These are phyloP conservation scores for Salvelinus fontinalis DNA, from an alignment of 2,113 vertebrate genomes.

Conservation along the genomic window DNA sequence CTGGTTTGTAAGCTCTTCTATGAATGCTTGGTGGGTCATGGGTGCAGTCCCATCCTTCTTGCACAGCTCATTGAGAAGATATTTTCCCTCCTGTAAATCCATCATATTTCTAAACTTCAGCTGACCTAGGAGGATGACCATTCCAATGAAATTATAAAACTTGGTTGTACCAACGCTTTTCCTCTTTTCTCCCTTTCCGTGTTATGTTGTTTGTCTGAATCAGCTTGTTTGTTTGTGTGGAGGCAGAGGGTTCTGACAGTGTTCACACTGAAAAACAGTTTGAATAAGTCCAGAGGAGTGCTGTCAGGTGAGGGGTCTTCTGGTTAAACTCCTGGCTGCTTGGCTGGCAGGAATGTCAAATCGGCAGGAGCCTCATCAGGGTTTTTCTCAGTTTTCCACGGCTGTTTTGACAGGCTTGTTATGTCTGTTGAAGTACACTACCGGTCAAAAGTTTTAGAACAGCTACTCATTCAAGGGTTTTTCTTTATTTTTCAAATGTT, in stretches of 20 bases:
- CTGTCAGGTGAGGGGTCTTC: not conserved
- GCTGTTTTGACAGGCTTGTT: too few species aligned
- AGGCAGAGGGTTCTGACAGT: not conserved
- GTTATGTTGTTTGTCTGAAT: not conserved
- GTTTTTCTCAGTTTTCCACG: not conserved
- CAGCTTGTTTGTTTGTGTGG: not conserved
- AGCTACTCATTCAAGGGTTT: too few species aligned
- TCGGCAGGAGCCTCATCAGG: not conserved
- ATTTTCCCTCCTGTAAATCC: too few species aligned
- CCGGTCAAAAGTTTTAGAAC: too few species aligned
- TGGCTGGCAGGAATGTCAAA: not conserved
- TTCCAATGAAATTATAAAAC: too few species aligned
- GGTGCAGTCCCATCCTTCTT: not conserved
- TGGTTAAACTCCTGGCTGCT: not conserved
- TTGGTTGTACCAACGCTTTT: not conserved
- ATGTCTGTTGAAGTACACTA: too few species aligned
- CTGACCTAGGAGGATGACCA: not conserved
- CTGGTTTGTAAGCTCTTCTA: not conserved
- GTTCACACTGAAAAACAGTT: not conserved
- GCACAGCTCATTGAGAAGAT: not conserved
- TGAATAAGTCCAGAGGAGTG: not conserved
- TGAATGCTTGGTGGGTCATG: conserved; percentile 1
- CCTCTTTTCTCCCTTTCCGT: too few species aligned
- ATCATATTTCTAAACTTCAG: not conserved
- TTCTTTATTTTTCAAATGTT: too few species aligned